Evolutionary conservation across 2,888 invertebrate species (phyloP).

Genomic region (Parnassius glacialis): DNA sequence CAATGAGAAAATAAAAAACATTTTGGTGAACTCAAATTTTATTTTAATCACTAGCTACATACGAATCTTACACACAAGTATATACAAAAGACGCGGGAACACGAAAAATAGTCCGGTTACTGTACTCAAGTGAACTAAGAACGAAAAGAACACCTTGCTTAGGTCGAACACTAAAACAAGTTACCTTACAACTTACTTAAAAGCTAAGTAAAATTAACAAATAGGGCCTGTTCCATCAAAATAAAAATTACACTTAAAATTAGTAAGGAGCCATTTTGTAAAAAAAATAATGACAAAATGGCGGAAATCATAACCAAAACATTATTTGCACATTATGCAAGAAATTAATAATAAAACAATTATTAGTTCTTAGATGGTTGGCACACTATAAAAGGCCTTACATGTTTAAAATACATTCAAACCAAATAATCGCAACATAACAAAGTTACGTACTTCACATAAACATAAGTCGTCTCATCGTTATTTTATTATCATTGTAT

Average conservation of each 20-base stretch:
- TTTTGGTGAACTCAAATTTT: slow-evolving; percentile 60
- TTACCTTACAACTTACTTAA: slow-evolving; percentile 37
- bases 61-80: slow-evolving; percentile 59
- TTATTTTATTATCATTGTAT: slow-evolving; percentile 4
- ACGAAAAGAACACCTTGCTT: slow-evolving; percentile 48
- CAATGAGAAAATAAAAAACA: slow-evolving; percentile 11
- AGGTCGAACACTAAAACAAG: slow-evolving; percentile 43
- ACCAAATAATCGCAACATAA: neutral
- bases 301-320: slow-evolving; percentile 10
- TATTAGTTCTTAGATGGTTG: neutral
- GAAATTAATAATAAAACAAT: neutral
- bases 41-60: slow-evolving; percentile 67
- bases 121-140: slow-evolving; percentile 63
- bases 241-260: slow-evolving; percentile 17
- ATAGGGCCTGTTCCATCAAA: slow-evolving; percentile 21
- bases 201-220: slow-evolving; percentile 21
- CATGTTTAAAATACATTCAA: neutral
- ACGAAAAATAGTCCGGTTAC: slow-evolving; percentile 53
- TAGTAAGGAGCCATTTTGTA: slow-evolving; percentile 19
- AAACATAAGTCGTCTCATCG: neutral
- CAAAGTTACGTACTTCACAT: neutral
- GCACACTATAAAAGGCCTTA: neutral
- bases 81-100: slow-evolving; percentile 56
- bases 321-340: slow-evolving; percentile 1
- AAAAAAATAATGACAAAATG: slow-evolving; percentile 17